Evolutionary conservation across 2,888 invertebrate species (phyloP).

Genomic region (Drosophila merina): DNA sequence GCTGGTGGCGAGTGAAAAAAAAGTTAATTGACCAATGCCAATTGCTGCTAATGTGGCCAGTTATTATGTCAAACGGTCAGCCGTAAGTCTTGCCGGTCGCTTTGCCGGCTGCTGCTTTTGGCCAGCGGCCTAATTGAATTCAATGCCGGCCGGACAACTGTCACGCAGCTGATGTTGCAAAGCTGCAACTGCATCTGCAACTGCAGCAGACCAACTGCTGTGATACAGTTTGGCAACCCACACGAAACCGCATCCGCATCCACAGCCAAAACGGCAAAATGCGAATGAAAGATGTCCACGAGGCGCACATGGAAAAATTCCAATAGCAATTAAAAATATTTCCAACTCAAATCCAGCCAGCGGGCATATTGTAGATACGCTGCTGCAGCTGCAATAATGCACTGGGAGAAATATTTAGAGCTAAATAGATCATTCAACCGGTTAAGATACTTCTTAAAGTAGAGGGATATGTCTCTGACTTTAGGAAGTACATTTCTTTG

Average conservation of each 20-base stretch:
- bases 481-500: too few relatives aligned
- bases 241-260: slow-evolving; percentile 25
- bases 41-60: slow-evolving; percentile 79
- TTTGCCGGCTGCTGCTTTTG: slow-evolving; percentile 34
- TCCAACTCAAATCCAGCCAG: slow-evolving; percentile 74
- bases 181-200: slow-evolving; percentile 51
- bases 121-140: slow-evolving; percentile 46
- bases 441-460: too few relatives aligned
- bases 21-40: slow-evolving; percentile 78
- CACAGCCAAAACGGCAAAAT: slow-evolving; percentile 3
- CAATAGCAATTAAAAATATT: slow-evolving; percentile 78
- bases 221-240: slow-evolving; percentile 73
- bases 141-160: slow-evolving; percentile 48
- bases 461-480: too few relatives aligned
- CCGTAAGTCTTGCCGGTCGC: slow-evolving; percentile 13
- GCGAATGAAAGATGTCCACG: slow-evolving; percentile 72
- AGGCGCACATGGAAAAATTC: slow-evolving; percentile 72
- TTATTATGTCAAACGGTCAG: slow-evolving; percentile 78
- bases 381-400: slow-evolving; percentile 27
- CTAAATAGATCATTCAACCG: too few relatives aligned
- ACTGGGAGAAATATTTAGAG: slow-evolving; percentile 22
- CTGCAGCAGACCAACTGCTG: slow-evolving; percentile 48
- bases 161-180: slow-evolving; percentile 47
- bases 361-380: slow-evolving; percentile 22
- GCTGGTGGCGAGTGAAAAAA: slow-evolving; percentile 42